These are phyloP conservation scores for Euphonia xanthogaster DNA, from an alignment of 2,797 vertebrate species.

Conservation along the genomic window DNA sequence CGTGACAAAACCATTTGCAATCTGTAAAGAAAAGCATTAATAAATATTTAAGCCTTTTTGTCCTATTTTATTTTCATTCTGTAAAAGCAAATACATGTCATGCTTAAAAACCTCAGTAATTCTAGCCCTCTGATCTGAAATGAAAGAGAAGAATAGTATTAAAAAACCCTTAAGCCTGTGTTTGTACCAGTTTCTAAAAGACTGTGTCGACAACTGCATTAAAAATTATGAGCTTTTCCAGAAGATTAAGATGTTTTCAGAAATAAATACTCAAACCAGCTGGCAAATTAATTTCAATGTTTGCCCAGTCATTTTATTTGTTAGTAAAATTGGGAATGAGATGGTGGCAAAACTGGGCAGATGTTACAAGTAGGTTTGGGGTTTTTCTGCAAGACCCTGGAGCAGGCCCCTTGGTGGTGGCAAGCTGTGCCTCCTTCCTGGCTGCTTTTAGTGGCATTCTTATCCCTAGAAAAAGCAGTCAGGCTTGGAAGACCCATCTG, in stretches of 20 bases:
- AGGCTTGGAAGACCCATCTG: conserved; percentile 41
- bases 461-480: conserved; percentile 29
- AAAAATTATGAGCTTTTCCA: conserved; percentile 21
- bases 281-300: neutral
- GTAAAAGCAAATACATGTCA: neutral
- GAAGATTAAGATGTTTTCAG: conserved; percentile 32
- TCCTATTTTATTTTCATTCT: conserved; percentile 13
- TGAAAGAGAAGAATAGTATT: neutral
- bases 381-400: neutral
- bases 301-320: neutral
- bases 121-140: neutral
- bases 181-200: conserved; percentile 7
- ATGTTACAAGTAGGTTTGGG: neutral
- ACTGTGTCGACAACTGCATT: neutral
- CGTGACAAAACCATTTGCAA: neutral
- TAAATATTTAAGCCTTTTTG: neutral
- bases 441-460: neutral
- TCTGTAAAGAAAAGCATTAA: neutral
- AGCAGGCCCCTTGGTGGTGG: neutral
- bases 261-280: conserved; percentile 6
- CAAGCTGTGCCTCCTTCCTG: neutral
- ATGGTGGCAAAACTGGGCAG: neutral
- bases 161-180: neutral
- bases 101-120: neutral
- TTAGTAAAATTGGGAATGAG: neutral